Conservation (phyloP, 2,888 invertebrate genomes). For the Resseliella maxima region DNA sequence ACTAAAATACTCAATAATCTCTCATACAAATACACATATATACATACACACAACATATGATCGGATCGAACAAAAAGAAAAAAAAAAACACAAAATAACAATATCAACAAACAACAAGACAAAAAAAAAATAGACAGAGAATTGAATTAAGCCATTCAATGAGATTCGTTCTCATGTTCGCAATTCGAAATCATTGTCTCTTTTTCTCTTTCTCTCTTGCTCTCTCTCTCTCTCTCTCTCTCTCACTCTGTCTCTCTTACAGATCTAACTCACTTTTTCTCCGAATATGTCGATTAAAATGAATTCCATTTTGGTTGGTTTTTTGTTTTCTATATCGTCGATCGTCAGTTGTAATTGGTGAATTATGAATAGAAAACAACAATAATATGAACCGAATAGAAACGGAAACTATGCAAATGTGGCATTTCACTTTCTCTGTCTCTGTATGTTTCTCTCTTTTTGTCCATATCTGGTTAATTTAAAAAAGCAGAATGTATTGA, state of each 20-base stretch:
- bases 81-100: not conserved
- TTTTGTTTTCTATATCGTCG: not conserved
- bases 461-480: not conserved
- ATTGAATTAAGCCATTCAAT: too few species aligned
- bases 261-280: too few species aligned
- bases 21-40: too few species aligned
- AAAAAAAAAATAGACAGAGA: not conserved
- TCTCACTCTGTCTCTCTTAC: too few species aligned
- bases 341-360: not conserved
- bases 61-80: too few species aligned
- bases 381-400: not conserved
- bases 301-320: not conserved
- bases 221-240: too few species aligned
- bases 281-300: not conserved
- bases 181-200: too few species aligned
- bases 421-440: not conserved
- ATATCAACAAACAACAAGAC: not conserved
- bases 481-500: not conserved
- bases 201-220: too few species aligned
- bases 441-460: not conserved
- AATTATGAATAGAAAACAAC: not conserved
- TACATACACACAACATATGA: too few species aligned
- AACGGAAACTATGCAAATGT: slow-evolving; percentile 2
- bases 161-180: too few species aligned
- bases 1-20: too few species aligned